Conservation (phyloP, 2,888 invertebrate genomes). For the Epinotia demarniana region DNA sequence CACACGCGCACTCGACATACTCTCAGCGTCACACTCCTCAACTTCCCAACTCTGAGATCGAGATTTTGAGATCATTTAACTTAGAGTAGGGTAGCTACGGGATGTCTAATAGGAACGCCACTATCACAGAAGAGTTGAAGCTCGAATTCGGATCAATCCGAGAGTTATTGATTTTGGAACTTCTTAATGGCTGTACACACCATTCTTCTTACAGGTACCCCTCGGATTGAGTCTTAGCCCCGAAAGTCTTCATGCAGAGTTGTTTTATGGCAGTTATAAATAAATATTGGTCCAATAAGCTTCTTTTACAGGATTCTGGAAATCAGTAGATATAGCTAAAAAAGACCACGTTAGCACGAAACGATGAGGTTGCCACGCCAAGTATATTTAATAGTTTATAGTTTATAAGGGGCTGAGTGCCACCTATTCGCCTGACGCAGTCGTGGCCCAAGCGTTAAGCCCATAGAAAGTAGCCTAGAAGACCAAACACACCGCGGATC, state of each 20-base stretch:
- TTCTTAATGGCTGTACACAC: neutral
- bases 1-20: slow-evolving; percentile 84
- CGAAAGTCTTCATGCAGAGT: slow-evolving; percentile 28
- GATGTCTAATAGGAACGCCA: slow-evolving; percentile 54
- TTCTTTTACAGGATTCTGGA: slow-evolving; percentile 12
- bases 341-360: neutral
- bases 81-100: slow-evolving; percentile 68
- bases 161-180: slow-evolving; percentile 12
- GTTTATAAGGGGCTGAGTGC: neutral
- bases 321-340: neutral
- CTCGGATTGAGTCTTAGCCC: slow-evolving; percentile 26
- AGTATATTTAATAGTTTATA: neutral
- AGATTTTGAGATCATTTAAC: slow-evolving; percentile 79
- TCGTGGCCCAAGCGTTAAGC: neutral
- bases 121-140: slow-evolving; percentile 57
- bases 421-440: neutral
- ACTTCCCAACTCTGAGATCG: slow-evolving; percentile 84
- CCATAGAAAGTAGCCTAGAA: slow-evolving; percentile 24
- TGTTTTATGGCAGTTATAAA: neutral
- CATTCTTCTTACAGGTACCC: neutral
- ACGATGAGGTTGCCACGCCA: neutral
- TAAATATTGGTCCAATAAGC: slow-evolving; percentile 21
- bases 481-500: slow-evolving; percentile 28
- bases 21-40: slow-evolving; percentile 83
- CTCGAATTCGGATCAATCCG: slow-evolving; percentile 49